These are phyloP conservation scores for Hirudo medicinalis DNA, from an alignment of 1,140 invertebrate species.

Conservation along the genomic window DNA sequence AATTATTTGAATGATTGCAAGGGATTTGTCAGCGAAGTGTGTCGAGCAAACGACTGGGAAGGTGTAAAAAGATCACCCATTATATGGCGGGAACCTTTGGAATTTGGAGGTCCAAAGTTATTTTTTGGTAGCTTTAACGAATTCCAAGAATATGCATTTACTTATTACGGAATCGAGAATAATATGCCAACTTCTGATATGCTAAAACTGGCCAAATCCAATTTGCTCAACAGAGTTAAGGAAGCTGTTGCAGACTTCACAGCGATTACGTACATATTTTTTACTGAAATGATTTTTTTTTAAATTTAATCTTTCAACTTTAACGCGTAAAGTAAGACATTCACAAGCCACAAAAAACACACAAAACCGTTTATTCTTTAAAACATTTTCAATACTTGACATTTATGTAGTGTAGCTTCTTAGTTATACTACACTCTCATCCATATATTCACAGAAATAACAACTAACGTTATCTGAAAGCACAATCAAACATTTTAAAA, in stretches of 20 bases:
- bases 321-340: too few relatives aligned
- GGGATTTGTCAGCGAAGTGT: background rate
- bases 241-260: slow-evolving; percentile 1
- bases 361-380: too few relatives aligned
- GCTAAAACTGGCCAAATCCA: slow-evolving; percentile 3
- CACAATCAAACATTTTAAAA: too few relatives aligned
- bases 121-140: slow-evolving; percentile 12
- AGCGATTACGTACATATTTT: background rate
- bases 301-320: background rate
- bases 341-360: too few relatives aligned
- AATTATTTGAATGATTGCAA: background rate
- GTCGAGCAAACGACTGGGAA: background rate
- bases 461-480: too few relatives aligned
- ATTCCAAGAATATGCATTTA: slow-evolving; percentile 15
- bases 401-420: too few relatives aligned
- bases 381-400: too few relatives aligned
- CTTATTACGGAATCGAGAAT: slow-evolving; percentile 13
- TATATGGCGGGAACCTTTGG: slow-evolving; percentile 14
- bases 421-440: too few relatives aligned
- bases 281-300: background rate
- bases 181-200: slow-evolving; percentile 9
- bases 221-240: slow-evolving; percentile 1
- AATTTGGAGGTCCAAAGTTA: slow-evolving; percentile 15
- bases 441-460: too few relatives aligned
- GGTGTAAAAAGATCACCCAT: background rate